A percentile compares a stretch with the other conserved stretches of the same genome.
phyloP scores from a whole-genome alignment of 1,140 invertebrate species.

The Drosophila burlai region DNA sequence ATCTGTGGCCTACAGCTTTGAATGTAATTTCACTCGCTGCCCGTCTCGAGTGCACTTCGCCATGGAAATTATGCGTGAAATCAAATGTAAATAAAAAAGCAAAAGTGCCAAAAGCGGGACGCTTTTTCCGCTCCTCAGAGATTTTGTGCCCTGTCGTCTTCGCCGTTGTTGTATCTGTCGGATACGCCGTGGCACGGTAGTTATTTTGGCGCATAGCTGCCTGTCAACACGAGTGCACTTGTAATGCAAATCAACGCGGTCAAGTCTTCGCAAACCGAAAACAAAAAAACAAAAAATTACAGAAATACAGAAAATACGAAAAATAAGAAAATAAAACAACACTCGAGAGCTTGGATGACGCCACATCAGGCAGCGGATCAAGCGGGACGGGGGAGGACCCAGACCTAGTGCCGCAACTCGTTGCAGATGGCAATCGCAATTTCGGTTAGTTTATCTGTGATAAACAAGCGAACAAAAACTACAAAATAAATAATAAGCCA shows the following conservation, averaged over 20 bases:
- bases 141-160: slow-evolving; percentile 7
- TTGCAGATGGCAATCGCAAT: slow-evolving; percentile 38
- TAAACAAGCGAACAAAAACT: slow-evolving; percentile 33
- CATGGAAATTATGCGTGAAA: slow-evolving; percentile 82
- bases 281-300: neutral
- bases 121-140: slow-evolving; percentile 10
- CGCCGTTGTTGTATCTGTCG: slow-evolving; percentile 17
- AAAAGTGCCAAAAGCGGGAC: slow-evolving; percentile 70
- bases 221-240: slow-evolving; percentile 83
- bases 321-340: slow-evolving; percentile 55
- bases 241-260: slow-evolving; percentile 82
- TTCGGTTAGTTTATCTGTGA: slow-evolving; percentile 56
- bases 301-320: neutral
- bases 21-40: slow-evolving; percentile 71
- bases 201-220: slow-evolving; percentile 84
- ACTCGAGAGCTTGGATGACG: slow-evolving; percentile 49
- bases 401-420: slow-evolving; percentile 27
- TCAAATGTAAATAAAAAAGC: slow-evolving; percentile 82
- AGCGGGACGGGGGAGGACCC: slow-evolving; percentile 13
- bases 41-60: slow-evolving; percentile 76
- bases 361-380: slow-evolving; percentile 23
- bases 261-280: slow-evolving; percentile 57
- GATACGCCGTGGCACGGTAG: slow-evolving; percentile 67
- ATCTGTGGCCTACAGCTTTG: slow-evolving; percentile 32
- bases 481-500: slow-evolving; percentile 76